Conservation (phyloP, 2,797 vertebrate genomes). For the Mus caroli region DNA sequence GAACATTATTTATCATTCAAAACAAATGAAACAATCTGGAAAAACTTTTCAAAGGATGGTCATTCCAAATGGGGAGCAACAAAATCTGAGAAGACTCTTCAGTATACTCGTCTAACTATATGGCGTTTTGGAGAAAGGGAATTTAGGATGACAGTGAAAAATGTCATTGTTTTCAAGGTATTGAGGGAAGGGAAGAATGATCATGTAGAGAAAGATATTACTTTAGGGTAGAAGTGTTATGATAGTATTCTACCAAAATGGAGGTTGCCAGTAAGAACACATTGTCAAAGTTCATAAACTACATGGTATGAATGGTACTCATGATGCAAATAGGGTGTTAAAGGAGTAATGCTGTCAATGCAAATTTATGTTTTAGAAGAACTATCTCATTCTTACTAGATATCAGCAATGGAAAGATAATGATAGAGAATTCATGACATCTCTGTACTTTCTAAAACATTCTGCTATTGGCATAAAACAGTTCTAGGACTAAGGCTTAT, state of each 20-base stretch:
- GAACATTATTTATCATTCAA: neutral
- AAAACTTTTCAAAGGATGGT: neutral
- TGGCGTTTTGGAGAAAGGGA: neutral
- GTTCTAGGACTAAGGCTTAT: neutral
- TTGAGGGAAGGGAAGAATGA: neutral
- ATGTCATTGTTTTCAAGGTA: no score
- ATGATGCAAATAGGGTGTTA: neutral
- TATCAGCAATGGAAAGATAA: no score
- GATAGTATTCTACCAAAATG: neutral
- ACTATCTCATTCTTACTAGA: neutral
- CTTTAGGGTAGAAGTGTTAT: neutral
- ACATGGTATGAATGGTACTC: neutral
- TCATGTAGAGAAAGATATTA: neutral
- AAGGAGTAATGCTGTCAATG: neutral
- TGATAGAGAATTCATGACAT: fast-evolving
- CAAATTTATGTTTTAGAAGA: neutral
- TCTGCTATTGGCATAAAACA: neutral
- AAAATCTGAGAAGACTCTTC: neutral
- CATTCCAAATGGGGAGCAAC: neutral
- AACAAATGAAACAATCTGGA: neutral
- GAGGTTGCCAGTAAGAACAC: no score
- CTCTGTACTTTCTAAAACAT: neutral
- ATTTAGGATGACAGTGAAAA: neutral
- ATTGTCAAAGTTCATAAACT: neutral
- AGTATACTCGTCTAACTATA: neutral